phyloP scores from a whole-genome alignment of 2,113 vertebrate genomes.

The Zosterops japonicus region DNA sequence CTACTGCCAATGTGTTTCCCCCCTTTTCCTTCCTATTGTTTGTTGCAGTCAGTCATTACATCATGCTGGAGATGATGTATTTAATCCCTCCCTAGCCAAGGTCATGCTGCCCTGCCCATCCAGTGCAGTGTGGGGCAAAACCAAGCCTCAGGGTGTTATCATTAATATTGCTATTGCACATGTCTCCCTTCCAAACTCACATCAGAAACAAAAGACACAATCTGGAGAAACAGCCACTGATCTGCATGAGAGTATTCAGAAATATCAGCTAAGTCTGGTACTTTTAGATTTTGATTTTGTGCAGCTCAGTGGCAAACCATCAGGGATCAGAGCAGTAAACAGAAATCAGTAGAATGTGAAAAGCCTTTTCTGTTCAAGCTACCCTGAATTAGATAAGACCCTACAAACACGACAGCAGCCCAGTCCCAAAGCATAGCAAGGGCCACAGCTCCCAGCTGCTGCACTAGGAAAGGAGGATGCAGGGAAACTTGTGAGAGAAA shows the following conservation, averaged over 20 bases:
- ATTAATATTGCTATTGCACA: not conserved
- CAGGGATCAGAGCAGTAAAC: not conserved
- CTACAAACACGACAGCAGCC: not conserved
- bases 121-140: not conserved
- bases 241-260: not conserved
- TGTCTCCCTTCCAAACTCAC: not conserved
- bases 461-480: not conserved
- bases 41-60: not conserved
- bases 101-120: not conserved
- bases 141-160: not conserved
- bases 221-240: not conserved
- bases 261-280: not conserved
- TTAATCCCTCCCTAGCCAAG: not conserved
- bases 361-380: not conserved
- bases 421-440: not conserved
- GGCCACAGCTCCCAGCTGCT: not conserved
- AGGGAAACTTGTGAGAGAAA: not conserved
- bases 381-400: not conserved
- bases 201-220: not conserved
- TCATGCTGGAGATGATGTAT: constrained; percentile 1
- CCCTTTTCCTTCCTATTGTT: not conserved
- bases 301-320: not conserved
- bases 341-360: not conserved
- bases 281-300: not conserved
- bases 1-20: not conserved